A percentile compares a stretch with the other conserved stretches of the same genome.
These are phyloP conservation scores for Perithous albicinctus DNA, from an alignment of 2,888 invertebrate species.

Conservation along the genomic window DNA sequence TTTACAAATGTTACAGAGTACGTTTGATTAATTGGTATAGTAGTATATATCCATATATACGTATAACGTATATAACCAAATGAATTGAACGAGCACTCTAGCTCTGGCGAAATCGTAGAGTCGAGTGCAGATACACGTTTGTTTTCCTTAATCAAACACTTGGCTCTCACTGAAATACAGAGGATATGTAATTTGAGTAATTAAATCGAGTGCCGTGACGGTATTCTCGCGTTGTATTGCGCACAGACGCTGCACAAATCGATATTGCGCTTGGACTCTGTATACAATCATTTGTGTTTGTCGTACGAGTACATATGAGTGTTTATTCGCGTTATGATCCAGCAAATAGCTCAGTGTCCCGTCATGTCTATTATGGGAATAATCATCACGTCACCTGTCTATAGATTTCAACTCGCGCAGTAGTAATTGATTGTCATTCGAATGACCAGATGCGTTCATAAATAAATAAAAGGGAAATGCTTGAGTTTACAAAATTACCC, in stretches of 20 bases:
- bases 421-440: slow-evolving; percentile 5
- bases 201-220: slow-evolving; percentile 44
- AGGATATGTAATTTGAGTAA: slow-evolving; percentile 52
- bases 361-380: neutral
- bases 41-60: slow-evolving; percentile 18
- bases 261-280: slow-evolving; percentile 7
- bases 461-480: neutral
- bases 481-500: too few relatives aligned
- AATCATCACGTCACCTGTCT: slow-evolving; percentile 15
- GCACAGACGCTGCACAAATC: slow-evolving; percentile 4
- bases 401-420: neutral
- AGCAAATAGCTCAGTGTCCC: slow-evolving; percentile 1
- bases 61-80: neutral
- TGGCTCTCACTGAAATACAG: slow-evolving; percentile 49
- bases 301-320: neutral
- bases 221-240: neutral
- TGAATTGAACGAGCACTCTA: slow-evolving; percentile 9
- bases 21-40: slow-evolving; percentile 40
- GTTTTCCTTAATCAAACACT: slow-evolving; percentile 58
- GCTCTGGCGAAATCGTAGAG: slow-evolving; percentile 14
- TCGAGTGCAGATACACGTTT: slow-evolving; percentile 53
- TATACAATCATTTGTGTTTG: slow-evolving; percentile 30
- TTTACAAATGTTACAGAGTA: slow-evolving; percentile 11
- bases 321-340: slow-evolving; percentile 21
- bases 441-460: neutral